Percentiles rank a stretch among this genome's conserved stretches.
Conservation (phyloP, 2,888 invertebrate genomes). For the Hermaeophaga mercurialis region DNA sequence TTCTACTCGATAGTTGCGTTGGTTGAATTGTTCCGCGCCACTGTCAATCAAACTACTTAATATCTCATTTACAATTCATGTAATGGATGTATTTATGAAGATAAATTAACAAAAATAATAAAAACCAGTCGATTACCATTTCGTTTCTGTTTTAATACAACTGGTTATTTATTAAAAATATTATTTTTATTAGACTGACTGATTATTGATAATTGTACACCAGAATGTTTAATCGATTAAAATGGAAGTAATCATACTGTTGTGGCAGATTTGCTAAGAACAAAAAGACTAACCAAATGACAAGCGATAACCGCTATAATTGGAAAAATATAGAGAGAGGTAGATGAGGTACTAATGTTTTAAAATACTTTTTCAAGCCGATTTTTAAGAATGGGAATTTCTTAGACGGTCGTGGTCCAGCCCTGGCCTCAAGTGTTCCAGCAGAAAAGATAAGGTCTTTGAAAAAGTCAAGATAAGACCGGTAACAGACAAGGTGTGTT, state of each 20-base stretch:
- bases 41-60: slow-evolving; percentile 29
- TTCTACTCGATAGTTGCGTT: slow-evolving; percentile 23
- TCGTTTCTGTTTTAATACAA: background rate
- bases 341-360: no score
- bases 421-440: background rate
- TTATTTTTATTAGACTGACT: no score
- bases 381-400: no score
- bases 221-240: no score
- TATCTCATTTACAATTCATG: slow-evolving; percentile 23
- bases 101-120: slow-evolving; percentile 16
- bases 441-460: slow-evolving; percentile 3
- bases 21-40: slow-evolving; percentile 21
- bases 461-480: slow-evolving; percentile 8
- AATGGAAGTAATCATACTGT: no score
- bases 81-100: slow-evolving; percentile 23
- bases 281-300: no score
- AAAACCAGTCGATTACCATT: background rate
- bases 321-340: no score
- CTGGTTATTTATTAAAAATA: background rate
- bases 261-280: no score
- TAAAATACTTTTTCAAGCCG: no score
- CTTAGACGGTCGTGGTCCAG: background rate
- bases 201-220: no score
- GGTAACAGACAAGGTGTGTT: slow-evolving; percentile 10
- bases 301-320: no score